Evolutionary conservation across 2,888 invertebrate genomes (phyloP).

Genomic region (Neoascia interrupta): DNA sequence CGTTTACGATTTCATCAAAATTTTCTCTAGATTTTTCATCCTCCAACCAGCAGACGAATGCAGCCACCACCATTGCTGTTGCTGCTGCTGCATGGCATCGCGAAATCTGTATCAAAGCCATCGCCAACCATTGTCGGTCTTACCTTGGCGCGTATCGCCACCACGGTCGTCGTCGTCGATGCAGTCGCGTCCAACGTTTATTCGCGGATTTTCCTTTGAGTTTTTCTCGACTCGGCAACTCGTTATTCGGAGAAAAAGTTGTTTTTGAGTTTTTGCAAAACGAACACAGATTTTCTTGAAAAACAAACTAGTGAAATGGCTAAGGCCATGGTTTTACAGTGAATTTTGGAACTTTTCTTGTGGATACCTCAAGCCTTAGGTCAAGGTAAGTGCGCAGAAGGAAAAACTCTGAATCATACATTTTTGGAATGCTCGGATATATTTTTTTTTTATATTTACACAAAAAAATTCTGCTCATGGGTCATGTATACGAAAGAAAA

Average conservation of each 20-base stretch:
- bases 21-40: conserved; percentile 18
- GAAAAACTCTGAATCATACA: conserved; percentile 7
- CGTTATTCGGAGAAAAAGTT: conserved; percentile 51
- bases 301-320: conserved; percentile 45
- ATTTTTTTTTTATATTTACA: conserved; percentile 32
- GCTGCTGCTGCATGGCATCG: conserved; percentile 3
- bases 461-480: conserved; percentile 1
- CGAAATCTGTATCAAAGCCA: conserved; percentile 41
- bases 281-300: conserved; percentile 31
- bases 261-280: conserved; percentile 9
- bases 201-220: conserved; percentile 21
- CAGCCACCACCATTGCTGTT: background rate
- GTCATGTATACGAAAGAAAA: conserved; percentile 1
- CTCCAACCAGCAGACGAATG: conserved; percentile 14
- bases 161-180: too few relatives aligned
- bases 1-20: conserved; percentile 13
- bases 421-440: conserved; percentile 67
- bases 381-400: conserved; percentile 41
- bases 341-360: conserved; percentile 2
- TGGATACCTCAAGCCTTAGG: conserved; percentile 12
- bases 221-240: conserved; percentile 3
- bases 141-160: conserved; percentile 48
- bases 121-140: conserved; percentile 31
- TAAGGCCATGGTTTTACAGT: too few relatives aligned
- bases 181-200: conserved; percentile 14